Evolutionary conservation across 2,888 invertebrate genomes (phyloP).

Genomic region (Priocnemis perturbator): DNA sequence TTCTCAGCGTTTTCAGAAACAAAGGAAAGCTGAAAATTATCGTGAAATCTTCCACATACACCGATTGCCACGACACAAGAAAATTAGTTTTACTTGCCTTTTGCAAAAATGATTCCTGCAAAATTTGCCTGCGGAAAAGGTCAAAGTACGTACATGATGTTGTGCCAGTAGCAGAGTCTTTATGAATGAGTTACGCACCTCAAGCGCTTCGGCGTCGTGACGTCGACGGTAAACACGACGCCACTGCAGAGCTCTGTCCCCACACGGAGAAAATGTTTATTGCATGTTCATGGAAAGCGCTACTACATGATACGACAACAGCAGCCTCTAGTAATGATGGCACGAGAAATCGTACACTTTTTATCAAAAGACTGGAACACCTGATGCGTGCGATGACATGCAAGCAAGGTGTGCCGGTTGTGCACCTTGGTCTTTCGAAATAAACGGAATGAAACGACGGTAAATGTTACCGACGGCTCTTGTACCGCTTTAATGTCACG

Average conservation of each 20-base stretch:
- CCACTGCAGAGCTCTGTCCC: neutral
- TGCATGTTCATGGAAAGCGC: constrained; percentile 1
- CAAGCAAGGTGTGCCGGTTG: too few relatives aligned
- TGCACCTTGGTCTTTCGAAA: too few relatives aligned
- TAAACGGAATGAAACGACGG: too few relatives aligned
- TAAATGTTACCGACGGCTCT: too few relatives aligned
- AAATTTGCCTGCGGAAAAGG: neutral
- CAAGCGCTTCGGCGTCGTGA: constrained; percentile 35
- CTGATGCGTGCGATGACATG: too few relatives aligned
- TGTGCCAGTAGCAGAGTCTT: constrained; percentile 19
- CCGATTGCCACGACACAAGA: too few relatives aligned
- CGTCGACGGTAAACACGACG: constrained; percentile 31
- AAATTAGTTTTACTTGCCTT: too few relatives aligned
- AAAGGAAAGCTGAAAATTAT: too few relatives aligned
- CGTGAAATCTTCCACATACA: too few relatives aligned
- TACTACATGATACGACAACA: constrained; percentile 10
- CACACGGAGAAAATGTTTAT: constrained; percentile 1
- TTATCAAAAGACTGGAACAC: neutral
- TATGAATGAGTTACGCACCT: constrained; percentile 47
- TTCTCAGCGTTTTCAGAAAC: too few relatives aligned
- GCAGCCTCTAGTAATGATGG: neutral
- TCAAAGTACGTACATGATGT: neutral
- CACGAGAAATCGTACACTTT: neutral
- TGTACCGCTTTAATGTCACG: too few relatives aligned
- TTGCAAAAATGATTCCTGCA: neutral